Evolutionary conservation across 2,888 invertebrate species (phyloP), one percentile per base, ranked within the genome.

Genomic region (Tinea pellionella): DNA sequence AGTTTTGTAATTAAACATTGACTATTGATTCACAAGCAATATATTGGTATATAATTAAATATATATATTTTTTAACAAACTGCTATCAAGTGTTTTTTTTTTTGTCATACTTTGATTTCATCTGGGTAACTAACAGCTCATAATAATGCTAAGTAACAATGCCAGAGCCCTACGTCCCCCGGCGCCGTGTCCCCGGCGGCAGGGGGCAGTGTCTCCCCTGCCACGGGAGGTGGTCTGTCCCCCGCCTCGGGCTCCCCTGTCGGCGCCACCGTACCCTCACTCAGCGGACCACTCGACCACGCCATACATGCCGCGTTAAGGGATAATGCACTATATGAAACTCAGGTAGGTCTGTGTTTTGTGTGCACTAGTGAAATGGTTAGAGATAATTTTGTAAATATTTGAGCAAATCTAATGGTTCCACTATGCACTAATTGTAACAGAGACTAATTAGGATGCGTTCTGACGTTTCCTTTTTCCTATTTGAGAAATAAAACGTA

Each of bases 241-340:
- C 85, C 86, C 61, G 85, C 82, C 59, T 84, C 84, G 6, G 85
- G 84, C 61, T 85, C 85, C 37, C 86, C 85, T 19, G 85, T 82
- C 56, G 85, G 85, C 61, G 84, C 83, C 65, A 83, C 82, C n/a
- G 83, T 80, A 58, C 84, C 80, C 18, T 47, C 15, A 8, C 67
- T 72, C 41, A 63, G 69, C 61, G 61, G 74, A 19, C 64, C 71
- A 53, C 63, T 74, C 56, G 77, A 75, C 67, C 73, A 69, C 60
- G 55, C 58, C n/a, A 13, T 59, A 15, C 59, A 59, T 19, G 43
- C 30, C 29, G 43, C 43, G 8, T 24, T 59, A n/a, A 57, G 32
- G 9, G 57, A 57, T 64, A 62, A 69, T 61, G 65, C 71, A 59
- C 66, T 78, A 47, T 82, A 81, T 66, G 84, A 81, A 68, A 71